Percentiles rank a stretch among this genome's conserved stretches.
phyloP scores from a whole-genome alignment of 1,140 invertebrate genomes.

The Rhopalosiphum padi region DNA sequence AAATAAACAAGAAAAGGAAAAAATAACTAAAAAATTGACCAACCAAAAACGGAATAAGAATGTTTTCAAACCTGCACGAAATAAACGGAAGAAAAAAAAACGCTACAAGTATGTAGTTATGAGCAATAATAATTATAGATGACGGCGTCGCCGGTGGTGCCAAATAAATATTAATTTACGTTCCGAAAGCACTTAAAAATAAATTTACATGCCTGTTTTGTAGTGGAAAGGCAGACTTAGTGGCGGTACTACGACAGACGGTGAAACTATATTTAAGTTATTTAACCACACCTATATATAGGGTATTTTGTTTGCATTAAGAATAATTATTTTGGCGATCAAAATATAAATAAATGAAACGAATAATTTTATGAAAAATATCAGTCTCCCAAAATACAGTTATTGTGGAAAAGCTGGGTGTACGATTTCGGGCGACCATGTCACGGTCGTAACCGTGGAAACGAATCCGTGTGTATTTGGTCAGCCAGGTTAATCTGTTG shows the following conservation, averaged over 20 bases:
- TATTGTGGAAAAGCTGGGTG: not conserved
- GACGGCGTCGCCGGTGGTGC: not conserved
- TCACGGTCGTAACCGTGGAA: not conserved
- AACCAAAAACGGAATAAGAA: not conserved
- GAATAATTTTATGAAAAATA: not conserved
- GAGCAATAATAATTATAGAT: not conserved
- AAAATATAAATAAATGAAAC: not conserved
- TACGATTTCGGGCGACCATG: not conserved
- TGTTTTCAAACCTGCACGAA: not conserved
- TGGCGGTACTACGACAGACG: not conserved
- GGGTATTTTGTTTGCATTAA: not conserved
- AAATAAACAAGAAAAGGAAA: not conserved
- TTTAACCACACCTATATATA: not conserved
- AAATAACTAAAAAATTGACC: not conserved
- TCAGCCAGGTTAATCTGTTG: not conserved
- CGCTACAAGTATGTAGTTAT: not conserved
- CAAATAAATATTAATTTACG: constrained; percentile 11
- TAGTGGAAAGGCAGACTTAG: not conserved
- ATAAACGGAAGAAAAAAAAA: not conserved
- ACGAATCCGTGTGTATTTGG: not conserved
- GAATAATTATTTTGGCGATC: not conserved
- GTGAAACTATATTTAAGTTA: not conserved
- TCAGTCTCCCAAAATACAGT: not conserved
- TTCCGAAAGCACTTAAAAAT: not conserved
- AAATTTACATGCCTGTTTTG: not conserved